Evolutionary conservation across 2,888 invertebrate species (phyloP).

Genomic region (Deroplatys truncata): DNA sequence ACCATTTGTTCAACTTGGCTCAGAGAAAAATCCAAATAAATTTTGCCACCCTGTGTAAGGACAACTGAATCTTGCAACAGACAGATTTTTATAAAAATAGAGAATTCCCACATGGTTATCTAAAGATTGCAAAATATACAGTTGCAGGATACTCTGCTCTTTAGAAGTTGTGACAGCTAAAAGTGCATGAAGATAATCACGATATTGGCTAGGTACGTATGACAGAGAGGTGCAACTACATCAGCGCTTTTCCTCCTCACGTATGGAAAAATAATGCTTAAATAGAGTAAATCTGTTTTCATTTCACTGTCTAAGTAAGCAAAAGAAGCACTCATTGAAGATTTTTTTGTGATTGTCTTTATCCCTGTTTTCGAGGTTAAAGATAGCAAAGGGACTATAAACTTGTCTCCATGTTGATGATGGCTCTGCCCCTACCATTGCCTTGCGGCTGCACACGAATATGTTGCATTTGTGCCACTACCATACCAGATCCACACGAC

Average conservation of each 20-base stretch:
- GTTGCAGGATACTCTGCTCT: neutral
- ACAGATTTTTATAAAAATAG: neutral
- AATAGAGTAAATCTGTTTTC: neutral
- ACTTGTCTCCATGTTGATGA: constrained; percentile 47
- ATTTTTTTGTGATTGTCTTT: neutral
- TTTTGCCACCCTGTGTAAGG: neutral
- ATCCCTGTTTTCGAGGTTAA: neutral
- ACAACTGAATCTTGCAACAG: neutral
- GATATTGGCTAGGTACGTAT: neutral
- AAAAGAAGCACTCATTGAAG: neutral
- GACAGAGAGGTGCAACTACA: neutral
- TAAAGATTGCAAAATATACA: neutral
- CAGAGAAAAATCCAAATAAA: too few species aligned
- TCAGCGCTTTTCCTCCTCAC: neutral
- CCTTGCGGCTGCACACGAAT: neutral
- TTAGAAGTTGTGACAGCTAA: neutral
- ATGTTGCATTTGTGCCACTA: neutral
- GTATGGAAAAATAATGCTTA: neutral
- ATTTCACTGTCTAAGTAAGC: neutral
- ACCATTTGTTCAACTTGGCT: too few species aligned
- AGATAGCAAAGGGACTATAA: constrained; percentile 38
- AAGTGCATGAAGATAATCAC: neutral
- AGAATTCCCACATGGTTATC: neutral
- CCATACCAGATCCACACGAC: neutral
- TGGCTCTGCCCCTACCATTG: neutral